Base-by-base conservation (phyloP, 2,888 invertebrate species). In the Podabrus alpinus region DNA sequence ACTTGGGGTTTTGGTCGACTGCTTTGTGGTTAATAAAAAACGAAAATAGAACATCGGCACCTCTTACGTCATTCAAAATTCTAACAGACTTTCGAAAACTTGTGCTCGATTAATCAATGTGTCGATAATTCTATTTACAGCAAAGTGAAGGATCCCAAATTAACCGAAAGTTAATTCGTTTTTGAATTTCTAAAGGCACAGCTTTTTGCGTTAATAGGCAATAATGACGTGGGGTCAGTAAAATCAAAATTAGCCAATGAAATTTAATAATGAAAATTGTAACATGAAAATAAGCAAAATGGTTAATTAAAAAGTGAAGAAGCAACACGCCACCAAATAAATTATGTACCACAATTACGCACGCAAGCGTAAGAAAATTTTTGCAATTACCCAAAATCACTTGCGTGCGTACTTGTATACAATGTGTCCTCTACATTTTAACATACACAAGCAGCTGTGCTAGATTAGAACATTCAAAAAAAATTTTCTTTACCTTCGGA, bases 391-490 rank as follows among this genome's bases (percentile, higher is more conserved):
- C n/a, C 1, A 2, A n/a, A 5, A n/a, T 45, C 13, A 5, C 45
- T 45, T 45, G 45, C 45, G 45, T 45, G 45, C 45, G 45, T 45
- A 45, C 45, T 11, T 15, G 24, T 15, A 67, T 15, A 45, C 45
- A n/a, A 45, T 45, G 45, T 5, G 5, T 45, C n/a, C 29, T 71
- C 19, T 64, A 64, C 66, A 71, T 62, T 64, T 45, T 64, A 64
- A 71, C 24, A 10, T 64, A 71, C 15, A 71, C 29, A 70, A 64
- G 15, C 17, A 64, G 70, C 45, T 64, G 70, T 71, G 62, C 66
- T 71, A 45, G 19, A 71, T 71, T 64, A 71, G 70, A 45, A 71
- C 66, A 64, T 61, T 64, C 62, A 64, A 64, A 71, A 71, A 29
- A 71, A 64, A 25, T 64, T 45, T 62, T 19, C 15, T 59, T 69